Base-by-base conservation (phyloP, 2,113 vertebrate species). In the Nanorana parkeri region DNA sequence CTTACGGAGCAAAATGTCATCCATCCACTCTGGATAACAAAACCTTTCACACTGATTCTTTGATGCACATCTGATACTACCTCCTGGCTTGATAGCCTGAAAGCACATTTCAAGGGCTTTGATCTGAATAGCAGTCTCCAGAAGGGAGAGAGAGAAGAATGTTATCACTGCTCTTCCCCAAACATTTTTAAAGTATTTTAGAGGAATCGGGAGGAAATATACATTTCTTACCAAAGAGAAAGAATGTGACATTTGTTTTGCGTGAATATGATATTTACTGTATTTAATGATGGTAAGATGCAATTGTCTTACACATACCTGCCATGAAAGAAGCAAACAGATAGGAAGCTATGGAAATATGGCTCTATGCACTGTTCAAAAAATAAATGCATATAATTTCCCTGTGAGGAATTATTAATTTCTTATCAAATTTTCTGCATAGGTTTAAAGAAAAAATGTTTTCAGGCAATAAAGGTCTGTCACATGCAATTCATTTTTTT, bases 31-130 rank as follows among this genome's bases (percentile, higher is more conserved):
- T 58, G 32, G 17, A 83, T 83, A 76, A 83, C 80, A 75, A 81
- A 82, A 51, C 60, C 68, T 32, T 75, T 75, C 71, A 75, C 71
- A 67, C 56, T 52, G 55, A 68, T 76, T 64, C 80, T 76, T 83
- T 75, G 71, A 83, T 83, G 80, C 64, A 76, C 54, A 67, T 76
- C 61, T 83, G 21, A 83, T 68, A 56, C 23, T 68, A 83, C 71
- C 71, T 67, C 64, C 52, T 56, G 61, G 80, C 52, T 83, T 83
- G 63, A 76, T 83, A 66, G 72, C 61, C 80, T 76, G 71, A 83
- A 76, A 81, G 69, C 72, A 60, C 80, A 58, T 76, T 83, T 75
- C 61, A 47, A 63, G 24, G 23, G 64, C 80, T 76, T 83, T 83
- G 80, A 83, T 83, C 71, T 68, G 69, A 54, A 54, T 75, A 17